Evolutionary conservation across 1,140 invertebrate genomes (phyloP).

Genomic region (Diuraphis noxia): DNA sequence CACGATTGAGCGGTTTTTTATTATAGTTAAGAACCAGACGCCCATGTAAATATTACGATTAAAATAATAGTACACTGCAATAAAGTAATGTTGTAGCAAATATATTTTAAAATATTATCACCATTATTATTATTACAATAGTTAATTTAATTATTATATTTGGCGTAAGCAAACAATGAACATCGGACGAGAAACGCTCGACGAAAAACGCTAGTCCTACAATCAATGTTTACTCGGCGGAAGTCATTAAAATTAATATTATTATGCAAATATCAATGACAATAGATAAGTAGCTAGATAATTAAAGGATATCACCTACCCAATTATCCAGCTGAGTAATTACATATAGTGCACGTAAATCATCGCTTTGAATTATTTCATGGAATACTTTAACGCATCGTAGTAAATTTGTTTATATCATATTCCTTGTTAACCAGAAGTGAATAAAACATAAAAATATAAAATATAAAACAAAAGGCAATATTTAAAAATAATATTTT

Average conservation of each 20-base stretch:
- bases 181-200: neutral
- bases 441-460: neutral
- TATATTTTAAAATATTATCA: neutral
- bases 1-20: neutral
- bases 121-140: neutral
- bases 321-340: neutral
- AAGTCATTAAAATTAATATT: neutral
- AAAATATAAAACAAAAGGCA: neutral
- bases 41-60: neutral
- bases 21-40: neutral
- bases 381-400: neutral
- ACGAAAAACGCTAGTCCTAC: neutral
- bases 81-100: neutral
- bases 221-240: neutral
- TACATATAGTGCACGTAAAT: neutral
- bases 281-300: neutral
- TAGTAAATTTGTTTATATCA: neutral
- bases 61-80: neutral
- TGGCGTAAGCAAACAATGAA: neutral
- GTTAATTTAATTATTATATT: neutral
- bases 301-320: neutral
- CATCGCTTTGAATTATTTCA: neutral
- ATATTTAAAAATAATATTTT: neutral
- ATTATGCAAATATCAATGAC: neutral
- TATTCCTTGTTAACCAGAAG: neutral